phyloP scores from a whole-genome alignment of 2,888 invertebrate species.

The Scotopteryx bipunctaria region DNA sequence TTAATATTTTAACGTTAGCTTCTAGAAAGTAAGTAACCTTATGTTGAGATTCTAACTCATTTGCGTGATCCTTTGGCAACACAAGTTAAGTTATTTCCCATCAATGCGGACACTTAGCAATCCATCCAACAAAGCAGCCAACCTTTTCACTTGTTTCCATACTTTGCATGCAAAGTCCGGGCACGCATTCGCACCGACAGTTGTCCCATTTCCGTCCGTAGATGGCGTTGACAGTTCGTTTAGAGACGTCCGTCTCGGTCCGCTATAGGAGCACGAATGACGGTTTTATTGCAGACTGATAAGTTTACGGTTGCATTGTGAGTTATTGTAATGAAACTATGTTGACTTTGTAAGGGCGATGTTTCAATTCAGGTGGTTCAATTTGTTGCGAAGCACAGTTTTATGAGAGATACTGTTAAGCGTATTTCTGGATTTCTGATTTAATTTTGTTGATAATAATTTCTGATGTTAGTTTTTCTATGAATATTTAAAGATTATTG shows the following conservation, averaged over 20 bases:
- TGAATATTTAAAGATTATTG: too few species aligned
- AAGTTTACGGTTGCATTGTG: constrained; percentile 25
- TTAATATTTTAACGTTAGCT: too few species aligned
- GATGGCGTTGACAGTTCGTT: constrained; percentile 48
- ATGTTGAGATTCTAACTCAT: too few species aligned
- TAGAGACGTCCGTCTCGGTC: constrained; percentile 42
- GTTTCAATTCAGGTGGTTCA: constrained; percentile 19
- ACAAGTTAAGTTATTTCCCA: background rate
- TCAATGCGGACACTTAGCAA: background rate
- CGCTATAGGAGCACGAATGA: constrained; percentile 41
- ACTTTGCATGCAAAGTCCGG: constrained; percentile 54
- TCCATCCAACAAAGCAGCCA: background rate
- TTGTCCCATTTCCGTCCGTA: constrained; percentile 46
- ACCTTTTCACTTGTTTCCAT: constrained; percentile 26
- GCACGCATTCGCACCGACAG: constrained; percentile 54
- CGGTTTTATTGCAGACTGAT: constrained; percentile 45
- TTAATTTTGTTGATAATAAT: too few species aligned
- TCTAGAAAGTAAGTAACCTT: too few species aligned
- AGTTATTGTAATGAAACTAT: constrained; percentile 26
- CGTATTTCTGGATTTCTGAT: too few species aligned
- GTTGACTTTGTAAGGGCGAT: constrained; percentile 19
- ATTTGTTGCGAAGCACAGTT: background rate
- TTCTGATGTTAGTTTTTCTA: too few species aligned
- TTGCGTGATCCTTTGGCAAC: background rate
- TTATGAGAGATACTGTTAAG: too few species aligned